Conservation (phyloP, 2,888 invertebrate genomes). For the Pecten maximus region DNA sequence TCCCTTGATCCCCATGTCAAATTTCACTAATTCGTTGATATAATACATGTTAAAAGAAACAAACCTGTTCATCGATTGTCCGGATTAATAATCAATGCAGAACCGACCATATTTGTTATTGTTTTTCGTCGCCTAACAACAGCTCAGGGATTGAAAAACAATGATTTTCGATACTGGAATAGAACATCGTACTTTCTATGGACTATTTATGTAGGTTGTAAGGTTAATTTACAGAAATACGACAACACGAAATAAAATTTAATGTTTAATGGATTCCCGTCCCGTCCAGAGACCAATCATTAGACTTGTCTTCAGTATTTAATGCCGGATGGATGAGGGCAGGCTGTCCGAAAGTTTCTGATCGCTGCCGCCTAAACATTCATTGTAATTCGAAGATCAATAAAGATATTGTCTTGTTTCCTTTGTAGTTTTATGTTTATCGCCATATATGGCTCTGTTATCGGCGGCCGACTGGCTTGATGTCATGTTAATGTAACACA, state of each 20-base stretch:
- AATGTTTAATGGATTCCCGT: not conserved
- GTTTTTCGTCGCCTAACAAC: no score
- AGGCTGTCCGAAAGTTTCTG: not conserved
- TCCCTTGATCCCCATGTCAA: no score
- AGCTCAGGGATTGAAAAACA: no score
- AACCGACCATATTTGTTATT: no score
- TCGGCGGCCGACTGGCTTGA: not conserved
- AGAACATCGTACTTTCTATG: not conserved
- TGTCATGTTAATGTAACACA: not conserved
- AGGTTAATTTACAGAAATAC: not conserved
- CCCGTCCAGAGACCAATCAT: not conserved
- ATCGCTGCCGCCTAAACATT: not conserved
- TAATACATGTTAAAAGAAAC: no score
- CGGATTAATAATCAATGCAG: no score
- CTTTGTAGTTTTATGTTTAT: not conserved
- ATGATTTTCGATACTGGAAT: not conserved
- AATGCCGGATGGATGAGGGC: not conserved
- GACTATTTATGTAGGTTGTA: no score
- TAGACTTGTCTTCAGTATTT: not conserved
- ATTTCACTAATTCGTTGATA: no score
- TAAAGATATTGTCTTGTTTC: not conserved
- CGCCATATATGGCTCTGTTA: not conserved
- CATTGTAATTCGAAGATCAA: not conserved
- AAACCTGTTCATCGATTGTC: no score
- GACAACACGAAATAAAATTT: not conserved